Evolutionary conservation across 2,888 invertebrate species (phyloP), one percentile per base, ranked within the genome.

Genomic region (Rhagonycha fulva): DNA sequence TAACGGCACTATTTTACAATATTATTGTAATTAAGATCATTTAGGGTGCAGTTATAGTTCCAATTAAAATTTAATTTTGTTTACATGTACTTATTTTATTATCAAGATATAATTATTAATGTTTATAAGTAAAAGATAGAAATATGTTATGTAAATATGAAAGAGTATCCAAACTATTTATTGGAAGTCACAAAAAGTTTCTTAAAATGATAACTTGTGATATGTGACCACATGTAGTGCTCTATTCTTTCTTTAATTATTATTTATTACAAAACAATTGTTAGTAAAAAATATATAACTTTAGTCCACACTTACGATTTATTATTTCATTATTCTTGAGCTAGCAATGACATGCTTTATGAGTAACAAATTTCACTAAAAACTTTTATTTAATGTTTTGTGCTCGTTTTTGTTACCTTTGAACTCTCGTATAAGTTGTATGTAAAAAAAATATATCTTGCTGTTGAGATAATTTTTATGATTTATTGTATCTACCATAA

Each of bases 381-480:
- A n/a, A n/a, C n/a, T 68, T 68, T 12, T 68, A 23, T 67, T 24
- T 71, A 68, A 76, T 76, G 72, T 66, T 24, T 63, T 76, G 69
- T 72, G 72, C 69, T 70, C 62, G 76, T 68, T 62, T 68, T 62
- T 47, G 62, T 23, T 62, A 72, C 69, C 75, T 70, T 77, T 74
- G 77, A 76, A 76, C 73, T 73, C 19, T 70, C 61, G 66, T 61
- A 74, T 19, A 14, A 30, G 28, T 70, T 63, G n/a, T 47, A 47
- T 47, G 4, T 47, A 47, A n/a, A 1, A 32, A 32, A 47, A 47
- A 47, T n/a, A n/a, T 47, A 47, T 47, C 47, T 47, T n/a, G 47
- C 47, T 47, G n/a, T 47, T 47, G 47, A n/a, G n/a, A 47, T 47
- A n/a, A n/a, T 2, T 4, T 47, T 47, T 47, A 47, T 47, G n/a